Evolutionary conservation across 2,797 vertebrate genomes (phyloP).

Genomic region (Scomberomorus guttatus): DNA sequence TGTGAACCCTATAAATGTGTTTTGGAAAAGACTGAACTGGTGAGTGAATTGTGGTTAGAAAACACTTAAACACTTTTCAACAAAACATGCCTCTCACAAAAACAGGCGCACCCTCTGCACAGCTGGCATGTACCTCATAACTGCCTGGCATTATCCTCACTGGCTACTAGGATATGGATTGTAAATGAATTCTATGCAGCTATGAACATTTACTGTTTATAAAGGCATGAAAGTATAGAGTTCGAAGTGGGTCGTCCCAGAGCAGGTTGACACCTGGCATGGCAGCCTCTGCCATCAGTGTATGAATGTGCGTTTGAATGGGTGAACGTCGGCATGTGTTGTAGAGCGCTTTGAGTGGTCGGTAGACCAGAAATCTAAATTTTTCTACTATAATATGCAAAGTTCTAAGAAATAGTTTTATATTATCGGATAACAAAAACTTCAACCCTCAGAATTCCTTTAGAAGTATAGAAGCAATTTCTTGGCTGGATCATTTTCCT

Average conservation of each 20-base stretch:
- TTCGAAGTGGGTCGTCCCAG: not conserved
- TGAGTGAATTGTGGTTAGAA: constrained; percentile 69
- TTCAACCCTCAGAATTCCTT: too few relatives aligned
- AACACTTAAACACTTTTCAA: constrained; percentile 53
- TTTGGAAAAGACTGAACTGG: constrained; percentile 71
- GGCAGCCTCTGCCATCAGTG: too few relatives aligned
- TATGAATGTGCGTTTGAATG: too few relatives aligned
- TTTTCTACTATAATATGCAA: too few relatives aligned
- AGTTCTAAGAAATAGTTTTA: not conserved
- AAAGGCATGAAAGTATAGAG: not conserved
- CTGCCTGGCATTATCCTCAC: constrained; percentile 2
- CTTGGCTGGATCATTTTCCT: constrained; percentile 17
- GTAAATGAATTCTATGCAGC: not conserved
- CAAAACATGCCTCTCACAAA: constrained; percentile 54
- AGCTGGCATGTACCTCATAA: constrained; percentile 38
- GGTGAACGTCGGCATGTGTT: too few relatives aligned
- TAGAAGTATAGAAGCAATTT: not conserved
- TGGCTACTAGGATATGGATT: not conserved
- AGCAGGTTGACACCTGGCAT: too few relatives aligned
- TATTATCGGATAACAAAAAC: not conserved
- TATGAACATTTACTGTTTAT: constrained; percentile 6
- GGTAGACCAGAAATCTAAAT: too few relatives aligned
- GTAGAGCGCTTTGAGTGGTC: too few relatives aligned
- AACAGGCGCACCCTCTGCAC: constrained; percentile 29
- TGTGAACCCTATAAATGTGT: constrained; percentile 62